Base-by-base conservation (phyloP, 37 sponge, comb jelly and placozoan species). In the Spongia lamella region DNA sequence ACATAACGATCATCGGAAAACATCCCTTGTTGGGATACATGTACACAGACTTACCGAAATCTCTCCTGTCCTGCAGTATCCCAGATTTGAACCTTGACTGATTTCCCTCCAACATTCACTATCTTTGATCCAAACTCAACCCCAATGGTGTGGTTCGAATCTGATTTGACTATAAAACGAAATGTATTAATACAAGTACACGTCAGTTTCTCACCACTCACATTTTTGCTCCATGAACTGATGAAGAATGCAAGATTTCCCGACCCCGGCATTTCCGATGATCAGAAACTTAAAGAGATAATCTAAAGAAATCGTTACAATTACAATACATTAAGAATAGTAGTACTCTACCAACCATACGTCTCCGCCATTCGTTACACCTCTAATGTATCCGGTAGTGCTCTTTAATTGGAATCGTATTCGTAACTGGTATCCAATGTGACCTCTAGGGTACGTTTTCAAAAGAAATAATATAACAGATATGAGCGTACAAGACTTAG, bases 11-110 rank as follows among this genome's bases (percentile, higher is more conserved):
- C n/a, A n/a, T n/a, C n/a, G n/a, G n/a, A n/a, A n/a, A n/a, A n/a
- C n/a, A n/a, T n/a, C n/a, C n/a, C n/a, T n/a, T n/a, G n/a, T n/a
- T n/a, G n/a, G n/a, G n/a, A n/a, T n/a, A n/a, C n/a, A n/a, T n/a
- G n/a, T n/a, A n/a, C n/a, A n/a, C n/a, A n/a, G n/a, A n/a, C n/a
- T 52, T 68, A 93, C 36, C 94, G 61, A 72, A 98, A 98, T 53
- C 99, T 53, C 79, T 98, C 99, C 82, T 98, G 99, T 9, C 99
- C 99, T 36, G 99, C 99, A 37, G 99, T 98, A 79, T 98, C 99
- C 99, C 99, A 98, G 38, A 98, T 96, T 65, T 98, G 99, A 17
- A 98, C 87, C 74, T 98, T 98, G 47, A 93, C 99, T 20, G 88
- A 88, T 79, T 98, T 98, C 5, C 82, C 76, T 1, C 76, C 71